Evolutionary conservation across 2,113 vertebrate species (phyloP), one percentile per base, ranked within the genome.

Genomic region (Chloropsis hardwickii): DNA sequence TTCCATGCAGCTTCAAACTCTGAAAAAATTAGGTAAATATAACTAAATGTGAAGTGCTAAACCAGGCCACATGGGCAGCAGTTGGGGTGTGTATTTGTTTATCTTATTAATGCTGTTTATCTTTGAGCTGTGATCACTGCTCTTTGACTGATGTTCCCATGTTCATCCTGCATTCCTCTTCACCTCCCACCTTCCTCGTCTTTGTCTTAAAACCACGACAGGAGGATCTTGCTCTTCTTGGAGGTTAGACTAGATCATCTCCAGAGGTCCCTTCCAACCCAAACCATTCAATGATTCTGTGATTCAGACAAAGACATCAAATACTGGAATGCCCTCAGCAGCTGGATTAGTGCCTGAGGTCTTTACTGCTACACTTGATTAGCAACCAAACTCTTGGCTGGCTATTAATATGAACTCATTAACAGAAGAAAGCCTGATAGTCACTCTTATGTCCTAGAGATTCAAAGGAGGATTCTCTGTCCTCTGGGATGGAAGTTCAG

Each of bases 391-490:
- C 69, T 81, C 77, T 89, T 95, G 81, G 73, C 84, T 96, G 82
- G 35, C 61, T 84, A 22, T 67, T 76, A 89, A 67, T 92, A 67
- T 92, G 81, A 81, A 81, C 51, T 86, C 84, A 39, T 84, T 77
- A 78, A 81, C 35, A 70, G 66, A 78, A 84, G 90, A 78, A 87
- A 96, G 70, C 33, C 84, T 24, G 6, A 71, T 84, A 89, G 72
- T 83, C 60, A 33, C 54, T 71, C 44, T 66, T 72, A 23, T 15
- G 27, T 89, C 81, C 78, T 58, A 54, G 57, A 81, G 77, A 91
- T 48, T 81, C 69, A 89, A 60, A 86, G 82, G 70, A 95, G 53
- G 81, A 94, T 71, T 87, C 93, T 89, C 62, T 91, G 25, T 86
- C 80, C 60, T 51, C 64, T 84, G 57, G 56, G 21, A 31, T 81